Evolutionary conservation across 2,797 vertebrate species (phyloP).

Genomic region (Sylvia borin): DNA sequence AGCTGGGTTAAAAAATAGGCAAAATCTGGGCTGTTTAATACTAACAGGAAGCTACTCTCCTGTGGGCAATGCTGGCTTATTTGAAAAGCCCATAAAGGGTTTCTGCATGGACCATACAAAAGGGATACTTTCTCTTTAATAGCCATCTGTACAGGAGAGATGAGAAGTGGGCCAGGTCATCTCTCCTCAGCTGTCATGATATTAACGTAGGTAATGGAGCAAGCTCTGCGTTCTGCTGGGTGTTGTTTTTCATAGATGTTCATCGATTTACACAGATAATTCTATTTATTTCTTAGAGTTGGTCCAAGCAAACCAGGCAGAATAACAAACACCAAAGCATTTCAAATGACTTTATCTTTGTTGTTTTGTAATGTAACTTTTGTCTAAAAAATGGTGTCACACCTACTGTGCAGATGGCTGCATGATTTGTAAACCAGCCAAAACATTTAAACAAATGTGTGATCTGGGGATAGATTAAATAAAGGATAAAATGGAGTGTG

Average conservation of each 20-base stretch:
- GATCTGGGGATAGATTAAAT: slow-evolving; percentile 84
- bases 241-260: slow-evolving; percentile 92
- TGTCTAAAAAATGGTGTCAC: slow-evolving; percentile 81
- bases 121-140: slow-evolving; percentile 98
- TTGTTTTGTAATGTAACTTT: slow-evolving; percentile 81
- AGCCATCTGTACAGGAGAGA: slow-evolving; percentile 99
- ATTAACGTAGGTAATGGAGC: slow-evolving; percentile 99
- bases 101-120: slow-evolving; percentile 90
- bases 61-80: slow-evolving; percentile 89
- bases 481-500: slow-evolving; percentile 81
- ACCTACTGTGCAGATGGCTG: slow-evolving; percentile 86
- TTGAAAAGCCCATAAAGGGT: slow-evolving; percentile 97
- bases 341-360: slow-evolving; percentile 85
- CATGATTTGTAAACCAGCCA: slow-evolving; percentile 88
- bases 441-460: slow-evolving; percentile 88
- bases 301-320: slow-evolving; percentile 87
- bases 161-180: slow-evolving; percentile 96
- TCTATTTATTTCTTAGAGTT: slow-evolving; percentile 96
- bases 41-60: slow-evolving; percentile 82
- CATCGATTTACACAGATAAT: slow-evolving; percentile 97
- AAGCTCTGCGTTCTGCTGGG: slow-evolving; percentile 94
- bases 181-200: slow-evolving; percentile 99
- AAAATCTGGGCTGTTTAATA: slow-evolving; percentile 82
- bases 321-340: slow-evolving; percentile 88
- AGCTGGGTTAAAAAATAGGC: slow-evolving; percentile 73